phyloP scores from a whole-genome alignment of 2,888 invertebrate species.

The Ametastegia equiseti region DNA sequence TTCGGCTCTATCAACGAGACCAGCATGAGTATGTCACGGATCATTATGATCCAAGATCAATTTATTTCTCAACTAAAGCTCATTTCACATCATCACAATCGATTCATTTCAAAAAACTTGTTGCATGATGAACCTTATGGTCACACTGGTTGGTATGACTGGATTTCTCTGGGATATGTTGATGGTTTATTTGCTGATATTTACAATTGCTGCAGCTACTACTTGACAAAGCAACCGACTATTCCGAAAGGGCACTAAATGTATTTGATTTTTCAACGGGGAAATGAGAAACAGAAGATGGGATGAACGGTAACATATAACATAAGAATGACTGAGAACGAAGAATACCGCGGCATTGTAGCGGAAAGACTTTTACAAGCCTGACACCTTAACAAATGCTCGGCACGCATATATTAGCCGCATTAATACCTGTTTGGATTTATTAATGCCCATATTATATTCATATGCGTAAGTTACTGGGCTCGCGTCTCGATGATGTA shows the following conservation, averaged over 20 bases:
- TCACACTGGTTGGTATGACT: background rate
- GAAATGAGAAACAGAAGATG: constrained; percentile 1
- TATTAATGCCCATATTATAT: constrained; percentile 74
- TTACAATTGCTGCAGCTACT: background rate
- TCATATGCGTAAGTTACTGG: constrained; percentile 64
- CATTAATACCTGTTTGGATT: constrained; percentile 73
- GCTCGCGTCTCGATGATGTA: constrained; percentile 67
- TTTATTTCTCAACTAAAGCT: too few relatives aligned
- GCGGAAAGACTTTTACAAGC: constrained; percentile 65
- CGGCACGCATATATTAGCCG: constrained; percentile 72
- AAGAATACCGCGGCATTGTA: constrained; percentile 57
- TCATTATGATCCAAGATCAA: too few relatives aligned
- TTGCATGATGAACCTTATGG: too few relatives aligned
- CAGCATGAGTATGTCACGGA: too few relatives aligned
- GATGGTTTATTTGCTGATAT: background rate
- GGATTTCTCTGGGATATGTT: background rate
- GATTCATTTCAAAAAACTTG: too few relatives aligned
- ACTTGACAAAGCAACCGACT: too few relatives aligned
- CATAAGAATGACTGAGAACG: background rate
- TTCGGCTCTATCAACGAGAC: background rate
- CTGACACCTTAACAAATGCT: constrained; percentile 71
- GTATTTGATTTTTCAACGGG: background rate
- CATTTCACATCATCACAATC: too few relatives aligned
- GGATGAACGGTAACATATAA: background rate
- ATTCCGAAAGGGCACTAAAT: background rate